These are phyloP conservation scores for Orthosia cruda DNA, from an alignment of 2,888 invertebrate genomes.

Conservation along the genomic window DNA sequence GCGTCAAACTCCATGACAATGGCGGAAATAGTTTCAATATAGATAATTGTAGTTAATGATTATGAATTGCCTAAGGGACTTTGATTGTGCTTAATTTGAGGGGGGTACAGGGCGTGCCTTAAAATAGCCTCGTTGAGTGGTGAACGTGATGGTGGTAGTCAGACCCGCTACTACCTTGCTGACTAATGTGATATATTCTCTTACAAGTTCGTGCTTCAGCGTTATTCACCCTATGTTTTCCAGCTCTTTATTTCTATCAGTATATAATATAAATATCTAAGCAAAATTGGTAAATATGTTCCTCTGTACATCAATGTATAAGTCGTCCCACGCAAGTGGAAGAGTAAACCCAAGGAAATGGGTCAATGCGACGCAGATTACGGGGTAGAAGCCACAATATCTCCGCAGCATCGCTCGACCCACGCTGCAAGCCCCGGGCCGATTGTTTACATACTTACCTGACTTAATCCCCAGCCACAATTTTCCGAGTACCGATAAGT, in stretches of 20 bases:
- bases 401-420: conserved; percentile 4
- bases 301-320: conserved; percentile 19
- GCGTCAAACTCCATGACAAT: conserved; percentile 18
- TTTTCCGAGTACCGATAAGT: conserved; percentile 35
- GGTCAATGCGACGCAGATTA: conserved; percentile 34
- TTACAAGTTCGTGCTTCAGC: background rate
- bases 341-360: conserved; percentile 19
- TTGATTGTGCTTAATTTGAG: background rate
- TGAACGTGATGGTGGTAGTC: background rate
- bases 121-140: conserved; percentile 1
- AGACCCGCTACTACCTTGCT: background rate
- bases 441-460: conserved; percentile 27
- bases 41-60: conserved; percentile 9
- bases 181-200: background rate
- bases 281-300: conserved; percentile 7
- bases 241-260: background rate
- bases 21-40: conserved; percentile 6
- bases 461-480: background rate
- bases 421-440: background rate
- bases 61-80: background rate
- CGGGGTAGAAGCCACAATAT: conserved; percentile 42
- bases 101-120: background rate
- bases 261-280: background rate
- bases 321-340: conserved; percentile 17
- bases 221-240: background rate